Conservation (phyloP, 1,140 invertebrate species). For the Pseudomyrmex concolor region DNA sequence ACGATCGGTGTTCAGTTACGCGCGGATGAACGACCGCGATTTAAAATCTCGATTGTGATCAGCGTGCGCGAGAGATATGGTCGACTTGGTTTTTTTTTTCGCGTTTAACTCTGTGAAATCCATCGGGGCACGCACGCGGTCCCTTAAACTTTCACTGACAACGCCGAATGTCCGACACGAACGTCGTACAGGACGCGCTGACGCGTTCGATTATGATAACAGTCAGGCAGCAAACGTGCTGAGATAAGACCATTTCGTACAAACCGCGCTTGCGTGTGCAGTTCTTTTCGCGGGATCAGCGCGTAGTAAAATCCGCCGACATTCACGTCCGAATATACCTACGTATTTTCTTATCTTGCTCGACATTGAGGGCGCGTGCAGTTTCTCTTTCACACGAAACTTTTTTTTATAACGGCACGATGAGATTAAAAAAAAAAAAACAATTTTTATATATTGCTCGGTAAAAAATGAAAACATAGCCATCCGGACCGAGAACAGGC, state of each 20-base stretch:
- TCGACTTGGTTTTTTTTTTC: slow-evolving; percentile 21
- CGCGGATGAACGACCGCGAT: slow-evolving; percentile 12
- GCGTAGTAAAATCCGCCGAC: slow-evolving; percentile 3
- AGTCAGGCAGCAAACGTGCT: slow-evolving; percentile 7
- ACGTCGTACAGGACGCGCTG: background rate
- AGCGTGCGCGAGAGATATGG: background rate
- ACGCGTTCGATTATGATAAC: slow-evolving; percentile 50
- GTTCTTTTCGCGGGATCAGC: slow-evolving; percentile 33
- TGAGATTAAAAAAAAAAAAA: background rate
- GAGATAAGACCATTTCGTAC: slow-evolving; percentile 22
- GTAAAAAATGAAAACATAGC: background rate
- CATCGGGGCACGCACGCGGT: background rate
- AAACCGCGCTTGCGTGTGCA: background rate
- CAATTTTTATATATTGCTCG: background rate
- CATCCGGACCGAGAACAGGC: background rate
- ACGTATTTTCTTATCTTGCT: background rate
- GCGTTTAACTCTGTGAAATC: background rate
- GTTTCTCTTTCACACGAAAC: background rate
- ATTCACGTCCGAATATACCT: background rate
- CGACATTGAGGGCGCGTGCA: no score
- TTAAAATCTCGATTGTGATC: slow-evolving; percentile 36
- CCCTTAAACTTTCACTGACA: slow-evolving; percentile 66
- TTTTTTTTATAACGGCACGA: slow-evolving; percentile 1
- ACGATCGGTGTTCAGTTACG: slow-evolving; percentile 6
- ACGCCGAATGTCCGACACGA: background rate